Evolutionary conservation across 2,888 invertebrate species (phyloP).

Genomic region (Neelides folsomi): DNA sequence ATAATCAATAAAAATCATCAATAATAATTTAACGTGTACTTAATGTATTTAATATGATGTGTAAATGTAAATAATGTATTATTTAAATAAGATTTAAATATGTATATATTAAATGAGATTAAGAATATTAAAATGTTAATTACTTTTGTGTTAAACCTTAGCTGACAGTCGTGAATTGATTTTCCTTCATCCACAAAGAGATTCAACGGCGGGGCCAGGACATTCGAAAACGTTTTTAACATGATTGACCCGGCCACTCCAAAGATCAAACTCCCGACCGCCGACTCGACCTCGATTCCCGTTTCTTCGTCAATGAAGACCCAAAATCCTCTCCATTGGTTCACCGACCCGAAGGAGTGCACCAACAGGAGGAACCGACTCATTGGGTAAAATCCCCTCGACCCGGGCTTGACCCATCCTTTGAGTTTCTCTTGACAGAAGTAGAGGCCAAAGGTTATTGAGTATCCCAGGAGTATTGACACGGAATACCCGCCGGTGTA

Average conservation of each 20-base stretch:
- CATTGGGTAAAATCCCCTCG: constrained; percentile 23
- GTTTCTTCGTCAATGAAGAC: constrained; percentile 35
- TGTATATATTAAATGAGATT: too few relatives aligned
- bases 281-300: constrained; percentile 44
- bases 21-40: neutral
- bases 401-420: constrained; percentile 12
- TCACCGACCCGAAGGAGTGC: constrained; percentile 56
- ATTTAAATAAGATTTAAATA: too few relatives aligned
- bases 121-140: constrained; percentile 2
- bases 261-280: constrained; percentile 53
- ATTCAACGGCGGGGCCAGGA: constrained; percentile 68
- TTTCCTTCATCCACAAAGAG: constrained; percentile 52
- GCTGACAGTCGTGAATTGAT: constrained; percentile 70
- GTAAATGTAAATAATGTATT: too few relatives aligned
- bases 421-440: constrained; percentile 50
- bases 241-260: constrained; percentile 48
- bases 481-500: constrained; percentile 24
- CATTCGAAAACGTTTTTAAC: constrained; percentile 59
- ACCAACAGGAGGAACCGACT: constrained; percentile 18
- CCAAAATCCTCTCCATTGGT: constrained; percentile 80
- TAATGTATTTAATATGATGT: too few relatives aligned
- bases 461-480: constrained; percentile 42
- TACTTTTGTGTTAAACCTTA: constrained; percentile 61
- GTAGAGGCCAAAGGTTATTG: constrained; percentile 56
- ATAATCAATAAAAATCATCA: neutral